Base-by-base conservation (phyloP, 1,140 invertebrate genomes). In the Hyphantria cunea region DNA sequence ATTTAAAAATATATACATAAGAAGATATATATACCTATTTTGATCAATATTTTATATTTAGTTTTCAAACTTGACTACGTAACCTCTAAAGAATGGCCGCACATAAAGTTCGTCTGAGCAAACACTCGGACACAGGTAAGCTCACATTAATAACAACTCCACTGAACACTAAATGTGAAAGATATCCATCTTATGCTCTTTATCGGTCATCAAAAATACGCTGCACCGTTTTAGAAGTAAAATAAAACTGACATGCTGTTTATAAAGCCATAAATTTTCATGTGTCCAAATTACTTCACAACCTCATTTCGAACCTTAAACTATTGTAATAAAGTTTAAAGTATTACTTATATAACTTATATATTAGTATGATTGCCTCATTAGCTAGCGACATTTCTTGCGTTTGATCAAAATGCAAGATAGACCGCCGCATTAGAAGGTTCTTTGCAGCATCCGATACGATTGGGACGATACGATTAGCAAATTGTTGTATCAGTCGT, bases 161-260 rank as follows among this genome's bases (percentile, higher is more conserved):
- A 25, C 17, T 25, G 17, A 25, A 25, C 47, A 17, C 56, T 42
- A 42, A 60, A 7, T 49, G 12, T 37, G 12, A 33, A 44, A 60
- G 48, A 42, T 51, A 37, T 60, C 37, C 37, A 60, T 50, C 48
- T 44, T 47, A 60, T 60, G 25, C 39, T 44, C 15, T 51, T 60
- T 50, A 60, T 56, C 48, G 32, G 54, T 55, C 55, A 58, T 68
- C 58, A 66, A 60, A 66, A 68, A 68, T 65, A 70, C 55, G 55
- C 39, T 49, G 45, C 55, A 58, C 55, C 48, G 48, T 51, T 60
- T 60, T 60, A 60, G 48, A 60, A 51, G 56, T 44, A 51, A 60
- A 50, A 66, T 61, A 61, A 66, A 61, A 61, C 56, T 66, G 64
- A 61, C 56, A 66, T 31, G 45, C 45, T 54, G 56, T 61, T 66